A percentile compares a stretch with the other conserved stretches of the same genome.
These are phyloP conservation scores for Drosophila melanogaster DNA, from an alignment of 1,140 invertebrate genomes.

Conservation along the genomic window Release_6_plus_ISO1_MT NT_033779.5:15569501-15570000, in stretches of 20 bases:
- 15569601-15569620: slow-evolving; percentile 1
- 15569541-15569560: slow-evolving; percentile 23
- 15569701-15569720: slow-evolving; percentile 56
- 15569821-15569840: slow-evolving; percentile 33
- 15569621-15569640: slow-evolving; percentile 18
- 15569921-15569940: slow-evolving; percentile 32
- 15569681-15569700: slow-evolving; percentile 24
- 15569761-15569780: slow-evolving; percentile 3
- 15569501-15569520: slow-evolving; percentile 4
- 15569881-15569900: slow-evolving; percentile 55
- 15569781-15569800: not conserved
- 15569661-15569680: slow-evolving; percentile 29
- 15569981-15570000: slow-evolving; percentile 67
- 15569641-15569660: slow-evolving; percentile 31
- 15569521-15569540: not conserved
- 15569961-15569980: slow-evolving; percentile 81
- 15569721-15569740: slow-evolving; percentile 45
- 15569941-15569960: slow-evolving; percentile 32
- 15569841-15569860: slow-evolving; percentile 71
- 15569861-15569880: slow-evolving; percentile 74
- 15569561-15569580: slow-evolving; percentile 8
- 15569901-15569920: slow-evolving; percentile 21
- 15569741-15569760: slow-evolving; percentile 59
- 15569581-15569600: not conserved
- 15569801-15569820: slow-evolving; percentile 11